phyloP scores from a whole-genome alignment of 2,888 invertebrate genomes.

The Papilio demoleus region DNA sequence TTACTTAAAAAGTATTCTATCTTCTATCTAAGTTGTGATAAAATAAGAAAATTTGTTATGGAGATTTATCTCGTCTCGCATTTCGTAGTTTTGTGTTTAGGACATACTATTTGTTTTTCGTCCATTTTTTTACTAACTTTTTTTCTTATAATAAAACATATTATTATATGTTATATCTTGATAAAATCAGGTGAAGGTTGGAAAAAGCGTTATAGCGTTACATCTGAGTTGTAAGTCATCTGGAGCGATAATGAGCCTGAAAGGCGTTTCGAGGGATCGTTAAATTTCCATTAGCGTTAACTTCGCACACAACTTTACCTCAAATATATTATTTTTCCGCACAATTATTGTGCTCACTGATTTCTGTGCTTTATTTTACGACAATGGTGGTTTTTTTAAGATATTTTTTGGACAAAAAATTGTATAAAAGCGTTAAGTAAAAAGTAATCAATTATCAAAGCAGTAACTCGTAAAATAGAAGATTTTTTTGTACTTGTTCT shows the following conservation, averaged over 20 bases:
- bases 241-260: conserved; percentile 19
- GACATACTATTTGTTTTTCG: not conserved
- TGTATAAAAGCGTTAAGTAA: not conserved
- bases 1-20: not conserved
- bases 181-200: conserved; percentile 16
- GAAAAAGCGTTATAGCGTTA: conserved; percentile 11
- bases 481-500: too few relatives aligned
- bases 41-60: too few relatives aligned
- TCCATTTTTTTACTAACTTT: not conserved
- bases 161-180: not conserved
- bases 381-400: too few relatives aligned
- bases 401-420: too few relatives aligned
- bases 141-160: not conserved
- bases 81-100: too few relatives aligned
- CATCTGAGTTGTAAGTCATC: conserved; percentile 21
- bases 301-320: conserved; percentile 23
- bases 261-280: conserved; percentile 28
- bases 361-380: not conserved
- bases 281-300: conserved; percentile 34
- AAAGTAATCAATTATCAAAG: not conserved
- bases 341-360: conserved; percentile 13
- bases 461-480: too few relatives aligned
- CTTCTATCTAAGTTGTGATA: too few relatives aligned
- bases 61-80: too few relatives aligned
- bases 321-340: not conserved